Evolutionary conservation across 2,888 invertebrate genomes (phyloP).

Genomic region (Antheraea assamensis): DNA sequence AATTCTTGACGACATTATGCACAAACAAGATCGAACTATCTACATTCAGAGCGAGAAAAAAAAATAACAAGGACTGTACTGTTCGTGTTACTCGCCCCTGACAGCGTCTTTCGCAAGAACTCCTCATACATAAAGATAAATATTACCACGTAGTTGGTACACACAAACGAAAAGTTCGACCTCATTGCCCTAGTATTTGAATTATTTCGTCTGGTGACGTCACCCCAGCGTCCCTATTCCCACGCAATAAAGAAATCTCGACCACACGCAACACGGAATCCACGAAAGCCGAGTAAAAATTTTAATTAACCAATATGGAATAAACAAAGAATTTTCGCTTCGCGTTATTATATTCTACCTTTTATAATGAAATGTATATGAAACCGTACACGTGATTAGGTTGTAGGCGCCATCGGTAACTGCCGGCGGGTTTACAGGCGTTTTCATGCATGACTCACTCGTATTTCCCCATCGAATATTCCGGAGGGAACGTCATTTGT

Average conservation of each 20-base stretch:
- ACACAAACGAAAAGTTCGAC: background rate
- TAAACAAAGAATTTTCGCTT: background rate
- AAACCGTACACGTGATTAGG: background rate
- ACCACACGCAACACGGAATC: slow-evolving; percentile 8
- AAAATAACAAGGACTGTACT: too few relatives aligned
- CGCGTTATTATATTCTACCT: background rate
- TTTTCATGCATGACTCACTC: slow-evolving; percentile 9
- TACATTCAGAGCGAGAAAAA: too few relatives aligned
- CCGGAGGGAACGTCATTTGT: background rate
- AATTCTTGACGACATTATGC: too few relatives aligned
- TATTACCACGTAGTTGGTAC: background rate
- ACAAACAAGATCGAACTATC: too few relatives aligned
- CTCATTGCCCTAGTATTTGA: background rate
- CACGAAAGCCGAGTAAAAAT: background rate
- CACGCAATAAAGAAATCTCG: slow-evolving; percentile 7
- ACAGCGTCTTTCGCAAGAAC: too few relatives aligned
- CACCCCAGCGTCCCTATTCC: background rate
- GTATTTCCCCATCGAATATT: slow-evolving; percentile 10
- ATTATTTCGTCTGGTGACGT: background rate
- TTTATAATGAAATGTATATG: slow-evolving; percentile 9
- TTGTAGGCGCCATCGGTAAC: slow-evolving; percentile 17
- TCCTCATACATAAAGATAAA: too few relatives aligned
- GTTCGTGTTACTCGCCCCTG: too few relatives aligned
- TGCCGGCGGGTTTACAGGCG: slow-evolving; percentile 3
- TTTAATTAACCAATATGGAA: background rate